Conservation (phyloP, 2,888 invertebrate genomes). For the Nephrotoma appendiculata region DNA sequence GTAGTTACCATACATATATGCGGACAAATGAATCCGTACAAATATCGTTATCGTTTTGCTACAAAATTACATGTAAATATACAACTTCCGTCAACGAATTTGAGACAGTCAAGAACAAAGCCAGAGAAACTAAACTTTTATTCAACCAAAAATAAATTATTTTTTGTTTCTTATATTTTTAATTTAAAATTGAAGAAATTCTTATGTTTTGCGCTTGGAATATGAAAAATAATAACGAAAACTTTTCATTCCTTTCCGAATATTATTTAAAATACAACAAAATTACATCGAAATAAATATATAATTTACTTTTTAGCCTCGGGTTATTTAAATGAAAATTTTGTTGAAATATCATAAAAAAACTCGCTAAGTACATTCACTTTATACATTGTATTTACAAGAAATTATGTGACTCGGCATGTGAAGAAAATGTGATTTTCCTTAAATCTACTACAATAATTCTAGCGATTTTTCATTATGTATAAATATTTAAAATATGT, state of each 20-base stretch:
- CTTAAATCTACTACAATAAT: neutral
- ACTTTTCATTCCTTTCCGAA: neutral
- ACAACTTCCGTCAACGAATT: neutral
- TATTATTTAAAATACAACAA: neutral
- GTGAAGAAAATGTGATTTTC: neutral
- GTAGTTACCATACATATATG: neutral
- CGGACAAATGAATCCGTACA: neutral
- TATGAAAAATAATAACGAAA: neutral
- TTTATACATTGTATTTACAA: neutral
- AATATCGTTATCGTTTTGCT: neutral
- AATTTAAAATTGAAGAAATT: neutral
- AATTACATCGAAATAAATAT: neutral
- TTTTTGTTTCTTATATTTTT: neutral
- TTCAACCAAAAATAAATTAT: neutral
- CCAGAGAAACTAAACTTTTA: neutral
- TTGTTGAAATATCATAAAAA: neutral
- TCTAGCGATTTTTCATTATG: no score
- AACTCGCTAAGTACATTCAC: neutral
- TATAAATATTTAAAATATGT: neutral
- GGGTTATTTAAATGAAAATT: neutral
- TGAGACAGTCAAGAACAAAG: neutral
- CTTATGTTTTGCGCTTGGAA: neutral
- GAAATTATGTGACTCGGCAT: neutral
- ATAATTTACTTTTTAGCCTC: neutral
- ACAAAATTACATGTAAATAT: neutral